Evolutionary conservation across 2,113 vertebrate species (phyloP).

Genomic region (Copsychus sechellarum): DNA sequence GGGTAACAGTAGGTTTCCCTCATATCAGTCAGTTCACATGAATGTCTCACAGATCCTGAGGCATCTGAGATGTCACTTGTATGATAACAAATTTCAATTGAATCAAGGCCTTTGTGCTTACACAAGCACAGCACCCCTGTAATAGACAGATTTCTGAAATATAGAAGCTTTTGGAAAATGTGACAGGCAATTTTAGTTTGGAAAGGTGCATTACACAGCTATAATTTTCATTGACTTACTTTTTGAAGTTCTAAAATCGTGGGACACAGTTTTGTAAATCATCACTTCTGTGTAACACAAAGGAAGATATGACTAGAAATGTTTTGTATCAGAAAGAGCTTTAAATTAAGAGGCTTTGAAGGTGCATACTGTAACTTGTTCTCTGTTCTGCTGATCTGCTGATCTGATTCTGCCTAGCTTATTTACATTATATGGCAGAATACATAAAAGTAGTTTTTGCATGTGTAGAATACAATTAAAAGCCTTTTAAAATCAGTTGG

Average conservation of each 20-base stretch:
- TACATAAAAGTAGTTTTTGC: neutral
- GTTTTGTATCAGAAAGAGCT: neutral
- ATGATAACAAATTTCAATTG: neutral
- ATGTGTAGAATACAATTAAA: neutral
- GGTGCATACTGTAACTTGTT: neutral
- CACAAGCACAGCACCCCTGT: neutral
- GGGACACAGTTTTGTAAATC: neutral
- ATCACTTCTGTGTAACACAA: neutral
- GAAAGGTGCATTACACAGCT: neutral
- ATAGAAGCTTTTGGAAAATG: neutral
- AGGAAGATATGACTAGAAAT: neutral
- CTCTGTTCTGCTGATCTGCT: neutral
- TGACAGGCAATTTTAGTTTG: neutral
- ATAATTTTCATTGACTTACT: neutral
- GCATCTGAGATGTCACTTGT: neutral
- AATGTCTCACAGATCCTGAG: neutral
- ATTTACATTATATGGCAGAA: neutral
- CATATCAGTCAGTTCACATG: neutral
- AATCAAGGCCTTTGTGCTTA: neutral
- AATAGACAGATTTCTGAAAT: neutral
- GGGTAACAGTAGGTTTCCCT: neutral
- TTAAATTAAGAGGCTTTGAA: neutral
- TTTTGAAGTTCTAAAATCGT: neutral
- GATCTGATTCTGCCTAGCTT: neutral
- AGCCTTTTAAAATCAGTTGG: neutral